These are phyloP conservation scores for Aphidius ervi DNA, from an alignment of 1,140 invertebrate species.

Conservation along the genomic window DNA sequence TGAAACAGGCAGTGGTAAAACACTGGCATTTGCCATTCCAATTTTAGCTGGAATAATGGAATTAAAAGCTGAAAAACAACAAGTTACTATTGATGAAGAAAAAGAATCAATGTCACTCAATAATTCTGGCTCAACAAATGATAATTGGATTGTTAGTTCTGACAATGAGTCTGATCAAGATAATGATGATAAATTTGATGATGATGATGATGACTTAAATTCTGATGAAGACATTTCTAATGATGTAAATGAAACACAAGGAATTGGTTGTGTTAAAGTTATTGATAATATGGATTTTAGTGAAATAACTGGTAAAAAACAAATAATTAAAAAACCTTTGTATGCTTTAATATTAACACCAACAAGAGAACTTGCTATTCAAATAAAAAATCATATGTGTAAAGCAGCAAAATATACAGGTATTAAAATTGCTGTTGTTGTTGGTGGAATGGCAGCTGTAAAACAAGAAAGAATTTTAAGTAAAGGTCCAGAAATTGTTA, in stretches of 20 bases:
- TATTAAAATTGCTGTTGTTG: constrained; percentile 70
- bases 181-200: constrained; percentile 31
- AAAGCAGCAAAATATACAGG: constrained; percentile 78
- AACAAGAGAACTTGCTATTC: constrained; percentile 91
- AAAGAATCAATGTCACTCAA: constrained; percentile 28
- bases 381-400: constrained; percentile 83
- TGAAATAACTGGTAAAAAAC: constrained; percentile 1
- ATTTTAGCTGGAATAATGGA: constrained; percentile 80
- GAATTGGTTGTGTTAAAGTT: constrained; percentile 60
- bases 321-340: constrained; percentile 54
- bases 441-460: constrained; percentile 85
- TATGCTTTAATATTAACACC: constrained; percentile 88
- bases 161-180: constrained; percentile 40
- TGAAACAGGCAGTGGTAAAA: constrained; percentile 97
- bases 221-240: constrained; percentile 19
- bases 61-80: constrained; percentile 54
- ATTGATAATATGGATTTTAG: constrained; percentile 57
- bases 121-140: constrained; percentile 47
- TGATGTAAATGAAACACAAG: constrained; percentile 32
- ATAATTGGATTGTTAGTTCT: constrained; percentile 36
- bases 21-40: constrained; percentile 93
- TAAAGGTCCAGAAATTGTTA: constrained; percentile 84
- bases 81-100: constrained; percentile 25
- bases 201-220: constrained; percentile 42
- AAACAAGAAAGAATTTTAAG: constrained; percentile 87